Percentiles rank a stretch among this genome's conserved stretches.
Evolutionary conservation across 2,797 vertebrate species (phyloP).

Genomic region (Antrozous pallidus): DNA sequence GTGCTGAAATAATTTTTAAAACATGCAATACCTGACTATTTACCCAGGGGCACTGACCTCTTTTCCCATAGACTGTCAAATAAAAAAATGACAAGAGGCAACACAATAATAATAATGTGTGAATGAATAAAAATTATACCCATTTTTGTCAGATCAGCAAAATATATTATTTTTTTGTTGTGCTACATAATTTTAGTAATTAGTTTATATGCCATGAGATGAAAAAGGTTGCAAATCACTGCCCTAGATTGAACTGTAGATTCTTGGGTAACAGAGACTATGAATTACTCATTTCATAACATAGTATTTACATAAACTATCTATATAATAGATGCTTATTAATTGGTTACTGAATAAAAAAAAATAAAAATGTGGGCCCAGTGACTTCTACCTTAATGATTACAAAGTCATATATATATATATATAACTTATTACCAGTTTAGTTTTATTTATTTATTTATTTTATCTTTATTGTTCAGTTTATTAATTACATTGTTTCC

Average conservation of each 20-base stretch:
- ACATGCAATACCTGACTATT: background rate
- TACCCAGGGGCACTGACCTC: background rate
- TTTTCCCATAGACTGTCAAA: background rate
- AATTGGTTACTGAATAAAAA: background rate
- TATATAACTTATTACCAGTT: too few species aligned
- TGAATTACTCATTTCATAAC: background rate
- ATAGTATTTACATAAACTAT: background rate
- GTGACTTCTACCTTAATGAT: background rate
- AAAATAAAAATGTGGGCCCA: background rate
- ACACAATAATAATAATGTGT: background rate
- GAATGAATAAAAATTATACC: background rate
- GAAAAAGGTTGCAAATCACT: background rate
- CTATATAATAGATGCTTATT: background rate
- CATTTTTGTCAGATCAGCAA: background rate
- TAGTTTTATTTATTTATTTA: too few species aligned
- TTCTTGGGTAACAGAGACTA: background rate
- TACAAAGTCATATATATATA: background rate
- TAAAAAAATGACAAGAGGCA: background rate
- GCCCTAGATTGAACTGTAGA: background rate
- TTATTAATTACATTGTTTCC: too few species aligned
- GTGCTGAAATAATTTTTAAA: background rate
- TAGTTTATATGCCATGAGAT: background rate
- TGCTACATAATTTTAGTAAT: background rate
- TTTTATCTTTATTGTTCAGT: too few species aligned
- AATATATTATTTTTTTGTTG: background rate